These are phyloP conservation scores for Dinocampus coccinellae DNA, from an alignment of 2,888 invertebrate genomes.

Conservation along the genomic window DNA sequence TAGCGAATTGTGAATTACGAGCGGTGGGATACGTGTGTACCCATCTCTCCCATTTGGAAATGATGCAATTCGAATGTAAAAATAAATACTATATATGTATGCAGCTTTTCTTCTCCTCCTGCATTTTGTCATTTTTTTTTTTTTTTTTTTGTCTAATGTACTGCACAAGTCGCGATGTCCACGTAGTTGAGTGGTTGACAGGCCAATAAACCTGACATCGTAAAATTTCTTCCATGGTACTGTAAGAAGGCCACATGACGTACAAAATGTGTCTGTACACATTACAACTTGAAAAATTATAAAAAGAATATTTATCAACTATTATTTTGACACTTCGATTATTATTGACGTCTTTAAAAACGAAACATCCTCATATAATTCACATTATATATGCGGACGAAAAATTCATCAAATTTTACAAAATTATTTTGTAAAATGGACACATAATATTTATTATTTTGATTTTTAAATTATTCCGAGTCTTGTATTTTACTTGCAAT, in stretches of 20 bases:
- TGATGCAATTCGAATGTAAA: conserved; percentile 36
- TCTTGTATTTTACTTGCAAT: no score
- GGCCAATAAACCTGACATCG: conserved; percentile 49
- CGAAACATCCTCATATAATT: neutral
- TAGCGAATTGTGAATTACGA: conserved; percentile 41
- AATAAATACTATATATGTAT: neutral
- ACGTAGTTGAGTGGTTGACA: conserved; percentile 49
- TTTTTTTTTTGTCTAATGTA: conserved; percentile 13
- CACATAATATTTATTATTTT: no score
- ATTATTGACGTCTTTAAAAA: conserved; percentile 28
- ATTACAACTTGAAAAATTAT: neutral
- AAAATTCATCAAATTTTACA: no score
- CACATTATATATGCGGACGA: no score
- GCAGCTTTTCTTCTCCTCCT: no score
- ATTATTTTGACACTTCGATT: conserved; percentile 42
- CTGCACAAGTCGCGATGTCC: conserved; percentile 32
- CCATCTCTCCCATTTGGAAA: conserved; percentile 24
- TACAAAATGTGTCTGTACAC: conserved; percentile 9
- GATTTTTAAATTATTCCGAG: no score
- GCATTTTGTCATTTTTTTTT: neutral
- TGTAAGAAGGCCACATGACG: conserved; percentile 3
- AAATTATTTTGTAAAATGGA: no score
- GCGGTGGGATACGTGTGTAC: conserved; percentile 25
- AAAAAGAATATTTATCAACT: neutral
- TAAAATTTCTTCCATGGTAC: conserved; percentile 44